Conservation (phyloP, 2,113 vertebrate species). For the Podarcis muralis region DNA sequence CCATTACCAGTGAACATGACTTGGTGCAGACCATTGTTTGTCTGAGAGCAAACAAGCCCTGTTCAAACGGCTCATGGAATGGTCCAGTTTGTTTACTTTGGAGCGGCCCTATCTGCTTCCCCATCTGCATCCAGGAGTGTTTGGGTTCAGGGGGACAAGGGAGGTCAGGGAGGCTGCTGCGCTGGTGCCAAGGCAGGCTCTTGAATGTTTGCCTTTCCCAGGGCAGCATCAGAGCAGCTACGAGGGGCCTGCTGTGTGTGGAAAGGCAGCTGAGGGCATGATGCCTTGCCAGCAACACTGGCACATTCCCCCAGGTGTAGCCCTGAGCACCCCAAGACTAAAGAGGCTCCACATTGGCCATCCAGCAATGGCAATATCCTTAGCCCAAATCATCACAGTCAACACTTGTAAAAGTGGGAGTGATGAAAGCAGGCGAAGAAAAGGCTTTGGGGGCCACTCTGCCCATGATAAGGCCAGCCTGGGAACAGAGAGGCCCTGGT, state of each 20-base stretch:
- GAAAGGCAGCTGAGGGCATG: not conserved
- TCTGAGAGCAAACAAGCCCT: conserved; percentile 34
- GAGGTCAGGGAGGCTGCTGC: not conserved
- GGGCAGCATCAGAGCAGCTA: not conserved
- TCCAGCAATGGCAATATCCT: too few relatives aligned
- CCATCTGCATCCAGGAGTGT: conserved; percentile 2
- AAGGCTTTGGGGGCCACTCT: not conserved
- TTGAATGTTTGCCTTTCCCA: not conserved
- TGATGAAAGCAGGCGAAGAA: not conserved
- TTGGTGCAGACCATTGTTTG: conserved; percentile 25
- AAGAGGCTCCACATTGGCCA: not conserved
- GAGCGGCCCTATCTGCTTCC: conserved; percentile 44
- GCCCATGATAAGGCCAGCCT: not conserved
- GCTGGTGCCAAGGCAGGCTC: not conserved
- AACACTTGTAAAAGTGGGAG: not conserved
- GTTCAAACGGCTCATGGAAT: conserved; percentile 50
- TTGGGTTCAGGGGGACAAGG: conserved; percentile 44
- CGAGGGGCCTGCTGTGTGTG: too few relatives aligned
- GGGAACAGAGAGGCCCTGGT: not conserved
- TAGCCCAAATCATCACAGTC: too few relatives aligned
- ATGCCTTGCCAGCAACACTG: too few relatives aligned
- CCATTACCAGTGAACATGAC: not conserved
- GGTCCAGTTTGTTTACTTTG: conserved; percentile 60
- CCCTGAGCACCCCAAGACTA: too few relatives aligned
- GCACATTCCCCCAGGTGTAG: too few relatives aligned